Evolutionary conservation across 2,888 invertebrate species (phyloP), one percentile per base, ranked within the genome.

Genomic region (Plemyria rubiginata): DNA sequence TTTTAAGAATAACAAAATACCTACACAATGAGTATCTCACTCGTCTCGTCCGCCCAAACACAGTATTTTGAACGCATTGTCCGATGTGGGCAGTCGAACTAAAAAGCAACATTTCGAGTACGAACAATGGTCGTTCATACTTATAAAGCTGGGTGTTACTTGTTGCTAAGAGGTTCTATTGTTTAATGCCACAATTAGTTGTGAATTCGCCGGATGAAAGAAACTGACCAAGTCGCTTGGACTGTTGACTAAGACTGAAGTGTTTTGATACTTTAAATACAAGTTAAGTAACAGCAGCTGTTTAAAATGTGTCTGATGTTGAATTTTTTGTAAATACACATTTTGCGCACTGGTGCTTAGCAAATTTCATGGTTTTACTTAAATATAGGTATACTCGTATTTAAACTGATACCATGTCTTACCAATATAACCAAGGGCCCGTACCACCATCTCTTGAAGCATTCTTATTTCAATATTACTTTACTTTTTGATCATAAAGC

Each of bases 171-270:
- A 91, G 92, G 86, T 88, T 88, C 92, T 90, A 92, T 92, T 92
- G 92, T 92, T 92, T 92, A 91, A 92, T 91, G 86, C 82, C 84
- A 87, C 90, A 91, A 91, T 91, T 91, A 84, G 84, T 84, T 84
- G 82, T 77, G 88, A 85, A 88, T 86, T 86, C 87, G 79, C 76
- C 82, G 85, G 81, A 84, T 85, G 88, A 83, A 91, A 91, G 91
- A 91, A 88, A 85, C 91, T 90, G 92, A 88, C 91, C 92, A 90
- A 90, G 90, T 89, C 87, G 81, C 78, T 75, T 71, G 62, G 68
- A 62, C 65, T 48, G 40, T 69, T 38, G 67, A 79, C 67, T 2
- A 38, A 29, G 77, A 60, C 29, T 9, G 0, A 40, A 7, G 4
- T 0, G 38, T 63, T 46, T 87, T 86, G 86, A 81, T 85, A 76